A percentile compares a stretch with the other conserved stretches of the same genome.
Conservation (phyloP, 2,888 invertebrate species). For the Vannuccia rotundouncinata region DNA sequence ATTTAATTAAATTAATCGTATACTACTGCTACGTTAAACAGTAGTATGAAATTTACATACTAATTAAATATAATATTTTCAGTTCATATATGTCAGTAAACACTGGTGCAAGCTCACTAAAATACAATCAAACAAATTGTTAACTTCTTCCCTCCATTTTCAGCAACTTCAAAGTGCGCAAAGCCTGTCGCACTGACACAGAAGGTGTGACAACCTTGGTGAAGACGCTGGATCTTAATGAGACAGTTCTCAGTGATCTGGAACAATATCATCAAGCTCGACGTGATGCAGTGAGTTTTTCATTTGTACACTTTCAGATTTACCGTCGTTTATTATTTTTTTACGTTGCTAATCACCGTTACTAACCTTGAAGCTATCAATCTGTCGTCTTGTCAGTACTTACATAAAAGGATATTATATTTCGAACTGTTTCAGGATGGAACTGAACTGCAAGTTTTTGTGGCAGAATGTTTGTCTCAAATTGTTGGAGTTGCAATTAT, state of each 20-base stretch:
- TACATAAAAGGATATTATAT: too few species aligned
- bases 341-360: too few species aligned
- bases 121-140: too few species aligned
- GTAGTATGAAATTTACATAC: background rate
- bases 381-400: too few species aligned
- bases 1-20: background rate
- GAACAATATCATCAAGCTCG: conserved; percentile 48
- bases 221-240: conserved; percentile 46
- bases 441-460: conserved; percentile 52
- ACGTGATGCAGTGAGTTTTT: conserved; percentile 47
- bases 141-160: too few species aligned
- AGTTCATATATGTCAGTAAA: background rate
- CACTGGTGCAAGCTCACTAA: too few species aligned
- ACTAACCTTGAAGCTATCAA: too few species aligned
- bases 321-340: conserved; percentile 9
- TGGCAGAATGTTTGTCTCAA: conserved; percentile 50
- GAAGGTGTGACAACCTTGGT: conserved; percentile 48
- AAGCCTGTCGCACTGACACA: conserved; percentile 45
- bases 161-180: conserved; percentile 50
- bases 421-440: conserved; percentile 54
- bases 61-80: background rate
- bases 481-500: conserved; percentile 53
- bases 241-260: conserved; percentile 49
- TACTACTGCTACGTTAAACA: too few species aligned
- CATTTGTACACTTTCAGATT: background rate